Evolutionary conservation across 2,113 vertebrate species (phyloP), one percentile per base, ranked within the genome.

Genomic region (Nanger granti): DNA sequence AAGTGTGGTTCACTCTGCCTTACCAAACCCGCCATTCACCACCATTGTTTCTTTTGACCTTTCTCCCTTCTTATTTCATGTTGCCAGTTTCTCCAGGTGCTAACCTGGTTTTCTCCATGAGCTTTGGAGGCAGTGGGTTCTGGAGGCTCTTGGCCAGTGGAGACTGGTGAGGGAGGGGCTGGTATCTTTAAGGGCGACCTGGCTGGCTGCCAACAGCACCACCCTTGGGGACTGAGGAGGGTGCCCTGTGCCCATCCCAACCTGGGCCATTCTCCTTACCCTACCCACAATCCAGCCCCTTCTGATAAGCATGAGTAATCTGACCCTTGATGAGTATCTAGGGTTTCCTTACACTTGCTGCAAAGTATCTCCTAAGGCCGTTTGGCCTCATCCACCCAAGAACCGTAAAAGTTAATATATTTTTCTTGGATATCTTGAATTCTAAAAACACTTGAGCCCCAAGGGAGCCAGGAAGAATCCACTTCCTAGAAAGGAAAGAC

Each of bases 351-450:
- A 91, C 28, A 18, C 47, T 89, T 5, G 13, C 93, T 82, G 52
- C 87, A 96, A 94, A 93, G 64, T 22, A 86, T 24, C 82, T 94
- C 91, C 49, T 86, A 54, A 89, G 44, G 64, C 47, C 59, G 60
- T 87, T 54, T 85, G 57, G 52, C 84, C 31, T 85, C 18, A 47
- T 89, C 82, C 34, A 87, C 79, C 14, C 88, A 88, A 94, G 20
- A 47, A 41, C 49, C 55, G 2, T 94, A 87, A 90, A 91, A 82
- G 29, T 41, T 37, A 26, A 89, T 85, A 73, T 24, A 37, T 89
- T 85, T 96, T 97, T 91, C 80, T 80, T 76, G 37, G 24, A 4
- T 85, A 84, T 87, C 57, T 95, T 91, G n/a, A 93, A 34, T 34
- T 96, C 82, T 11, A 49, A 64, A 93, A 64, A 44, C 29, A 29